Evolutionary conservation across 2,113 vertebrate species (phyloP).

Genomic region (Cyprinodon tularosa): DNA sequence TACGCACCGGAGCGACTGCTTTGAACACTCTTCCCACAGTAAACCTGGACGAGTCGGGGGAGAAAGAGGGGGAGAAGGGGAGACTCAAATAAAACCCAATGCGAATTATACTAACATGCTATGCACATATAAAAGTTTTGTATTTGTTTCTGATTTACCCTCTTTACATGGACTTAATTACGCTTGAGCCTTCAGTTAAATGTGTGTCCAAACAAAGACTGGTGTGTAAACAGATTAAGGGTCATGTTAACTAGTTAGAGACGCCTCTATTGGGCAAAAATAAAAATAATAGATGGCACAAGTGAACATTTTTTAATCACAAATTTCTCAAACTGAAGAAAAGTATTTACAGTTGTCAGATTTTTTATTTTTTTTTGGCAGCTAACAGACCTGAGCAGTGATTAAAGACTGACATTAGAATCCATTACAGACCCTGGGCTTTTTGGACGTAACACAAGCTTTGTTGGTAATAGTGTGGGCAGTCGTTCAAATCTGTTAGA

Average conservation of each 20-base stretch:
- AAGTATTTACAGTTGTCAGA: slow-evolving; percentile 46
- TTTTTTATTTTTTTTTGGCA: slow-evolving; percentile 44
- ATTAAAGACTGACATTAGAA: slow-evolving; percentile 76
- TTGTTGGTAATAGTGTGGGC: slow-evolving; percentile 72
- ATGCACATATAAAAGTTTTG: slow-evolving; percentile 43
- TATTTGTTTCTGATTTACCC: slow-evolving; percentile 33
- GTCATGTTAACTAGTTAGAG: neutral
- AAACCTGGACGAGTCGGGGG: slow-evolving; percentile 27
- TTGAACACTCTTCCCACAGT: slow-evolving; percentile 74
- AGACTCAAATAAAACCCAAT: slow-evolving; percentile 67
- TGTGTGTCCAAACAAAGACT: neutral
- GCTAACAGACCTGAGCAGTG: slow-evolving; percentile 58
- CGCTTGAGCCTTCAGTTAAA: slow-evolving; percentile 15
- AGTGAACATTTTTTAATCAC: slow-evolving; percentile 49
- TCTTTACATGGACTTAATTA: slow-evolving; percentile 28
- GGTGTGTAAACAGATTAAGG: neutral
- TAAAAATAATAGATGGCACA: neutral
- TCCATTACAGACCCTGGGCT: slow-evolving; percentile 69
- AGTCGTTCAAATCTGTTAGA: slow-evolving; percentile 65
- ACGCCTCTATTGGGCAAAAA: neutral
- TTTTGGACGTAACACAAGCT: slow-evolving; percentile 67
- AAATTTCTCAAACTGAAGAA: slow-evolving; percentile 36
- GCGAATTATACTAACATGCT: slow-evolving; percentile 62
- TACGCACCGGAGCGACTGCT: slow-evolving; percentile 65
- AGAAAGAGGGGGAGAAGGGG: slow-evolving; percentile 27